These are phyloP conservation scores for Megalonaias nervosa DNA, from an alignment of 1,140 invertebrate species.

Conservation along the genomic window DNA sequence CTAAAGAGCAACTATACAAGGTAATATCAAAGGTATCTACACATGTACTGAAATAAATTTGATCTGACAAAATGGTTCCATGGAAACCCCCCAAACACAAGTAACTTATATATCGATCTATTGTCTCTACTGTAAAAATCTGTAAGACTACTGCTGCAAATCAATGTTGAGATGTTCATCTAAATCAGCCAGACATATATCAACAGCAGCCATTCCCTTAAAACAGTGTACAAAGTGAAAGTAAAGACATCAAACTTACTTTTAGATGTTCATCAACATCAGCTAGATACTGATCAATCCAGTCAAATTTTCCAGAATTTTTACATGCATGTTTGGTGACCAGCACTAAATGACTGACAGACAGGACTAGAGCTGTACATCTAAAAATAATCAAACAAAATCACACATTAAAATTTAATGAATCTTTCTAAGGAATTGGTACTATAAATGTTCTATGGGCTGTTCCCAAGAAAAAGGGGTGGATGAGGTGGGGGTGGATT, in stretches of 20 bases:
- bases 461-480: no score
- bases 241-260: slow-evolving; percentile 60
- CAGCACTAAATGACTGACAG: slow-evolving; percentile 80
- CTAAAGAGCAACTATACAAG: no score
- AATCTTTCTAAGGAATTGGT: neutral
- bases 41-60: neutral
- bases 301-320: slow-evolving; percentile 70
- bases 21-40: neutral
- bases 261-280: slow-evolving; percentile 81
- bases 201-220: no score
- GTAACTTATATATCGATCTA: no score
- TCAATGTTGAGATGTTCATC: no score
- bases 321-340: slow-evolving; percentile 71
- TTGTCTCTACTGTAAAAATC: no score
- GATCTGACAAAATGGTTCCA: neutral
- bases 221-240: no score
- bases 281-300: slow-evolving; percentile 80
- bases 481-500: no score
- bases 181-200: no score
- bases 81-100: neutral
- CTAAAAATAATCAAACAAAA: slow-evolving; percentile 46
- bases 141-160: no score
- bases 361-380: slow-evolving; percentile 79
- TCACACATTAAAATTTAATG: slow-evolving; percentile 4
- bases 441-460: neutral